Evolutionary conservation across 2,888 invertebrate species (phyloP).

Genomic region (Trachelus tabidus): DNA sequence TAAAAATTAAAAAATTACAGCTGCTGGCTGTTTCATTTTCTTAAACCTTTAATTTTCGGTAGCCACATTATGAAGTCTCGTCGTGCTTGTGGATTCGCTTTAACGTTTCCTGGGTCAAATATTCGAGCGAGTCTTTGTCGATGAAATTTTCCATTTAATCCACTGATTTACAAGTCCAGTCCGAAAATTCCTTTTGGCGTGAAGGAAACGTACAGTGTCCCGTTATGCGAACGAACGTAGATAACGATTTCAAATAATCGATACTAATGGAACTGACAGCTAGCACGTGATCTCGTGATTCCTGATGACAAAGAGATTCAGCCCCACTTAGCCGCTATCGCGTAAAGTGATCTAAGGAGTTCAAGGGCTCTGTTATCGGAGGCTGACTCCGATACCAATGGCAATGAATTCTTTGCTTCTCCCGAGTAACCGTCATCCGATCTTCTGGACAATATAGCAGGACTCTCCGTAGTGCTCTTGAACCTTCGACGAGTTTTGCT

Average conservation of each 20-base stretch:
- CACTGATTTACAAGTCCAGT: background rate
- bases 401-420: conserved; percentile 55
- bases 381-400: conserved; percentile 61
- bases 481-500: conserved; percentile 54
- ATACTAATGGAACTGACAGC: conserved; percentile 6
- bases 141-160: background rate
- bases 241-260: background rate
- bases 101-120: background rate
- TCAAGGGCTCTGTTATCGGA: conserved; percentile 85
- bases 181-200: background rate
- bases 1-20: background rate
- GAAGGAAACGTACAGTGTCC: background rate
- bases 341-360: conserved; percentile 84
- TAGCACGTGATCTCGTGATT: background rate
- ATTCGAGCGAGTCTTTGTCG: background rate
- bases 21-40: background rate
- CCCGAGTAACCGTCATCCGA: conserved; percentile 52
- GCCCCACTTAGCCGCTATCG: conserved; percentile 86
- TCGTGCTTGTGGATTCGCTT: background rate
- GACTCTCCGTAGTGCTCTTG: conserved; percentile 53
- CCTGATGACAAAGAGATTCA: conserved; percentile 48
- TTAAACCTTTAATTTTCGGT: background rate
- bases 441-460: conserved; percentile 49
- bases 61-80: background rate
- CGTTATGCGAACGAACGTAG: background rate